A percentile compares a stretch with the other conserved stretches of the same genome.
Conservation (phyloP, 1,140 invertebrate species). For the Scaptodrosophila lebanonensis region DNA sequence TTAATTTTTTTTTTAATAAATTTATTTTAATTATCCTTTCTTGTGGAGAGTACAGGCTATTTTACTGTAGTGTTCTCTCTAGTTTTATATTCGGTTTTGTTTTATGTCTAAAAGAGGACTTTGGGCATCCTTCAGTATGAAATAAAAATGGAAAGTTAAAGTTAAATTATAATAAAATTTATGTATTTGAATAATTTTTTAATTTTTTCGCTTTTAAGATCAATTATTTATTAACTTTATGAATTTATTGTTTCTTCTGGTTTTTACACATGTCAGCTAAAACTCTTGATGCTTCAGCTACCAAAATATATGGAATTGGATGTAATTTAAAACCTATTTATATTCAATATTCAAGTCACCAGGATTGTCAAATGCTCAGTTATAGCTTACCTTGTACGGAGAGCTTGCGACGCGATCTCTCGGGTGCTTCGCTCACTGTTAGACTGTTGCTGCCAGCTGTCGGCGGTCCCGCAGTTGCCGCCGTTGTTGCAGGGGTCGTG, state of each 20-base stretch:
- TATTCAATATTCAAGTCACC: too few relatives aligned
- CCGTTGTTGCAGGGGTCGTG: slow-evolving; percentile 39
- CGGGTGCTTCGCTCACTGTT: slow-evolving; percentile 52
- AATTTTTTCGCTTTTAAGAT: slow-evolving; percentile 21
- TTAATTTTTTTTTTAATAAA: too few relatives aligned
- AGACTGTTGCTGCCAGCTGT: slow-evolving; percentile 45
- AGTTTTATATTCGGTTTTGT: too few relatives aligned
- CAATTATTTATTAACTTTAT: slow-evolving; percentile 29
- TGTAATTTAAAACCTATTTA: too few relatives aligned
- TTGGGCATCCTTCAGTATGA: too few relatives aligned
- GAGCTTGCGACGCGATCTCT: slow-evolving; percentile 58
- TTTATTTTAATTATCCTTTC: too few relatives aligned
- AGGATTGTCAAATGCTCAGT: too few relatives aligned
- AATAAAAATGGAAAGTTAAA: not conserved
- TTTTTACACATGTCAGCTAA: slow-evolving; percentile 22
- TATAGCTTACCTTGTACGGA: slow-evolving; percentile 69
- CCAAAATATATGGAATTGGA: too few relatives aligned
- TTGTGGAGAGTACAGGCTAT: too few relatives aligned
- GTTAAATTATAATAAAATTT: slow-evolving; percentile 33
- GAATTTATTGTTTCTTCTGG: not conserved
- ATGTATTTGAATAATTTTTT: not conserved
- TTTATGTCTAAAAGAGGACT: too few relatives aligned
- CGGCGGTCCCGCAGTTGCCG: slow-evolving; percentile 15
- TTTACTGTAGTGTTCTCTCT: too few relatives aligned
- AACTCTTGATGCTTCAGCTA: too few relatives aligned